A percentile compares a stretch with the other conserved stretches of the same genome.
Conservation (phyloP, 1,140 invertebrate species). For the Rhopalosiphum padi region DNA sequence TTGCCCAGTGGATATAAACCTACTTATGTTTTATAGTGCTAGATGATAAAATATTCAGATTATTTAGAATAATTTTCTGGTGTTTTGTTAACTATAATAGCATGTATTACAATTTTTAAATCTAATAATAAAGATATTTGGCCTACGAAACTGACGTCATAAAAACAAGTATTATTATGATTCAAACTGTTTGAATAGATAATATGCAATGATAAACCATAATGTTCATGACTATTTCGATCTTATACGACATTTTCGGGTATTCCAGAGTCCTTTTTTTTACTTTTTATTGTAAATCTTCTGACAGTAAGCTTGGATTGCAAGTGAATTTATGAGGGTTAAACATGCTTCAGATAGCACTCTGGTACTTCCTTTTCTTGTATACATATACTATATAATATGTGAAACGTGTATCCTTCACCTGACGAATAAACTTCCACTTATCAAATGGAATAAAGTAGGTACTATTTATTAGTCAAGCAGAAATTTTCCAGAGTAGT, state of each 20-base stretch:
- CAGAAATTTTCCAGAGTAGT: background rate
- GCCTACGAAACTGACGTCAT: background rate
- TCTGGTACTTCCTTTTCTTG: conserved; percentile 36
- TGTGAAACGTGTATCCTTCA: conserved; percentile 32
- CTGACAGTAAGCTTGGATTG: conserved; percentile 41
- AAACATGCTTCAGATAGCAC: conserved; percentile 43
- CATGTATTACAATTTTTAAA: background rate
- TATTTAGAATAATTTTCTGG: background rate
- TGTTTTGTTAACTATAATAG: background rate
- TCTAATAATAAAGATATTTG: conserved; percentile 2
- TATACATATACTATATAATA: conserved; percentile 25
- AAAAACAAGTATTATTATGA: conserved; percentile 11
- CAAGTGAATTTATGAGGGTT: conserved; percentile 45
- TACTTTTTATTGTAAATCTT: conserved; percentile 25
- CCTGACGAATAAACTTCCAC: conserved; percentile 42
- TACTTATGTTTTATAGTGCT: background rate
- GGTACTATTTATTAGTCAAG: conserved; percentile 19
- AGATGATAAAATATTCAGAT: background rate
- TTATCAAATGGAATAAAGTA: conserved; percentile 37
- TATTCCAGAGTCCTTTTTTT: background rate
- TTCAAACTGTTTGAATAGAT: conserved; percentile 1
- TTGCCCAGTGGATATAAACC: background rate
- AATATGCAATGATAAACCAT: conserved; percentile 16
- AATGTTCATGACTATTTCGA: background rate
- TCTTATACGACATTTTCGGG: conserved; percentile 5